A percentile compares a stretch with the other conserved stretches of the same genome.
Conservation (phyloP, 2,113 vertebrate species). For the Geococcyx californianus region DNA sequence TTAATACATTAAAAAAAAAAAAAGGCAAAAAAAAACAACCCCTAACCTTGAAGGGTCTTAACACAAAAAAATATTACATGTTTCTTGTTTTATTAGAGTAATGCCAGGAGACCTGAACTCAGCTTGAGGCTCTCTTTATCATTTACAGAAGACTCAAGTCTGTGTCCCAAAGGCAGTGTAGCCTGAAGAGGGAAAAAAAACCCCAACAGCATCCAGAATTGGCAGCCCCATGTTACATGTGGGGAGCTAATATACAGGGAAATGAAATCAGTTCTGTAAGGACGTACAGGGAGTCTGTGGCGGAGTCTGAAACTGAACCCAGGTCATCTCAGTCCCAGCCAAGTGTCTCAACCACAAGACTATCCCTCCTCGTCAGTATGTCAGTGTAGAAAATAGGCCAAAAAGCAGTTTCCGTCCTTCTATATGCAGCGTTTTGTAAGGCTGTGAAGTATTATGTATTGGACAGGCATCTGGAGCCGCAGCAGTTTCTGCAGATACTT, state of each 20-base stretch:
- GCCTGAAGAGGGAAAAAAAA: conserved; percentile 27
- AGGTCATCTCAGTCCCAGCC: conserved; percentile 62
- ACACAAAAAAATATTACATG: background rate
- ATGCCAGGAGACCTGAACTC: background rate
- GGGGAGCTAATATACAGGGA: conserved; percentile 36
- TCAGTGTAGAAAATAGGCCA: conserved; percentile 65
- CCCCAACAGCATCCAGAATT: conserved; percentile 3
- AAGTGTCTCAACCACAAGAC: conserved; percentile 65
- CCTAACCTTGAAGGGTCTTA: background rate
- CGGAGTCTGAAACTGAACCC: conserved; percentile 53
- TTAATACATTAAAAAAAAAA: background rate
- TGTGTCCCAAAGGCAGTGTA: conserved; percentile 20
- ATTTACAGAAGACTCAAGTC: background rate
- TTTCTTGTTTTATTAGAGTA: background rate
- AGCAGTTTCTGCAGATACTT: conserved; percentile 17
- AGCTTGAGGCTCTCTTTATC: background rate
- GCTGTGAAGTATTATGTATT: conserved; percentile 59
- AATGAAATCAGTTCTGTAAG: conserved; percentile 58
- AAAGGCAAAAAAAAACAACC: background rate
- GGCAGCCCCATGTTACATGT: background rate
- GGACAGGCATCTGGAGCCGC: conserved; percentile 54
- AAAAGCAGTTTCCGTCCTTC: conserved; percentile 51
- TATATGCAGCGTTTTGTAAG: conserved; percentile 35
- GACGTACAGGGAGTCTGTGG: conserved; percentile 37
- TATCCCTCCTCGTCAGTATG: conserved; percentile 42